Conservation (phyloP, 2,113 vertebrate species). For the Meleagris gallopavo region DNA sequence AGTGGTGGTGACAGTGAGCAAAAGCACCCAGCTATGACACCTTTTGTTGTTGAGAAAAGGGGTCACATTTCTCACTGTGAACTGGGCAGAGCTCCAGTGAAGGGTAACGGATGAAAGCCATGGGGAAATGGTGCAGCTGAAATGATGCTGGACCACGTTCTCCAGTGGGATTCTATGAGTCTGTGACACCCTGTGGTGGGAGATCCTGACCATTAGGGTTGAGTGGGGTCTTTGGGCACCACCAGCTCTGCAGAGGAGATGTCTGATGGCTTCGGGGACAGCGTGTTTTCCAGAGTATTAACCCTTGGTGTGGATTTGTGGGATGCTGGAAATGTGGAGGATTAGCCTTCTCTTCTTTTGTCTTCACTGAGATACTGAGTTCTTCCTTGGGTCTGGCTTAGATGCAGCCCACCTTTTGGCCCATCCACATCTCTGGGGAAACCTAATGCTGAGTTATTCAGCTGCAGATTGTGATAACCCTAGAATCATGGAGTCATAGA, state of each 20-base stretch:
- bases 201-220: not conserved
- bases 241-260: not conserved
- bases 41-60: not conserved
- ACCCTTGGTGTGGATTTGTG: not conserved
- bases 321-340: not conserved
- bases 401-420: not conserved
- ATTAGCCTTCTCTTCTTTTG: not conserved
- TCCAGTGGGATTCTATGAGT: not conserved
- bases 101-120: not conserved
- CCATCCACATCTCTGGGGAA: not conserved
- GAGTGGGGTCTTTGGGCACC: accelerated
- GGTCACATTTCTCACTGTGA: not conserved
- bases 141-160: not conserved
- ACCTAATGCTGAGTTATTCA: not conserved
- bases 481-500: no score
- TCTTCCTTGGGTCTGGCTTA: not conserved
- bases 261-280: not conserved
- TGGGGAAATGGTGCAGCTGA: not conserved
- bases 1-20: not conserved
- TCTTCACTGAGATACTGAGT: not conserved
- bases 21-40: not conserved
- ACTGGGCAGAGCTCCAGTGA: not conserved
- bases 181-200: not conserved
- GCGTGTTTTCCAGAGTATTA: accelerated
- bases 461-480: not conserved